phyloP scores from a whole-genome alignment of 2,113 vertebrate genomes.

The Heterochromis multidens region DNA sequence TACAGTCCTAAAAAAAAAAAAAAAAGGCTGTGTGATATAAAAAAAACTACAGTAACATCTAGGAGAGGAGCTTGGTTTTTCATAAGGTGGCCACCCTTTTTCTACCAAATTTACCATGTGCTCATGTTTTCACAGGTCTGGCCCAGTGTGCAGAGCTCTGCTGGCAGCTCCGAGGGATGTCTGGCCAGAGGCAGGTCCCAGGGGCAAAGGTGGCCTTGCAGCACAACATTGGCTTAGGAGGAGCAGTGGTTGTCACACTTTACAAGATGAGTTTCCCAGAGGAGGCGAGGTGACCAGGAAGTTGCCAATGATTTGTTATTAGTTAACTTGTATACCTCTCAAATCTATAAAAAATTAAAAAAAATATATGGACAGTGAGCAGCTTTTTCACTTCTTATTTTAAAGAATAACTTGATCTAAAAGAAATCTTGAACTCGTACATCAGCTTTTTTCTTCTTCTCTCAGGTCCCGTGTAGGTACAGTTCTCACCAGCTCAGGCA shows the following conservation, averaged over 20 bases:
- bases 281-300: slow-evolving; percentile 69
- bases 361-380: background rate
- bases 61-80: too few relatives aligned
- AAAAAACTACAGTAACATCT: too few relatives aligned
- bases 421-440: background rate
- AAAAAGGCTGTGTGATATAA: background rate
- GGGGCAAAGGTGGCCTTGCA: slow-evolving; percentile 90
- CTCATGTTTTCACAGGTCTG: slow-evolving; percentile 81
- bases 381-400: background rate
- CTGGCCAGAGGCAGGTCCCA: slow-evolving; percentile 84
- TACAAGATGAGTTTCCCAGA: slow-evolving; percentile 89
- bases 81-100: too few relatives aligned
- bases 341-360: background rate
- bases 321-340: background rate
- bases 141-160: slow-evolving; percentile 96
- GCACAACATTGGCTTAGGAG: slow-evolving; percentile 92
- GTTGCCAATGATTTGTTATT: background rate
- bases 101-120: background rate
- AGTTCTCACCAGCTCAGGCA: slow-evolving; percentile 73
- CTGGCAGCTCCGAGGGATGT: slow-evolving; percentile 93
- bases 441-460: background rate
- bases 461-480: slow-evolving; percentile 70
- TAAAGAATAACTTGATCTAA: background rate
- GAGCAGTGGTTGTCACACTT: slow-evolving; percentile 85
- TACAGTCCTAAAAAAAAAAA: too few relatives aligned